Evolutionary conservation across 2,797 vertebrate genomes (phyloP), one percentile per base, ranked within the genome.

Genomic region (Gymnothorax reevesii): DNA sequence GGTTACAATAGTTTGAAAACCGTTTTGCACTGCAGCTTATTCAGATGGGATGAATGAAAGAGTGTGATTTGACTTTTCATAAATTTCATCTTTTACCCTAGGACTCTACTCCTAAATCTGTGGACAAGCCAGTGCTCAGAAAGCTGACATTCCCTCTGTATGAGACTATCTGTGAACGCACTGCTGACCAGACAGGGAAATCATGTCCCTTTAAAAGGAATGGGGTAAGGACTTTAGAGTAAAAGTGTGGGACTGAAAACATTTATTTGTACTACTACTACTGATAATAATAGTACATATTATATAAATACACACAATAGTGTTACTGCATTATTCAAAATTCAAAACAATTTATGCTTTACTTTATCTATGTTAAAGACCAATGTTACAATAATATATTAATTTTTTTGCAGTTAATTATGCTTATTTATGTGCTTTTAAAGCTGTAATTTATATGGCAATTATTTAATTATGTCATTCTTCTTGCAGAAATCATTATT

Each of bases 191-290:
- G 27, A 49, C n/a, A 62, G 55, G 55, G 17, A 82, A 69, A 5
- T 54, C 1, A n/a, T 89, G 89, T 27, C 77, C 66, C 52, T 62
- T 85, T 13, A 88, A 88, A 86, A 57, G 57, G 84, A 71, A 87
- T 77, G 87, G 87, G 84, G 86, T 89, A 83, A 73, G 87, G n/a
- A 22, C 2, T n/a, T 0, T 62, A 10, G 12, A 10, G 75, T 79
- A 33, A 33, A 80, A 17, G 6, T 80, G 17, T 49, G 64, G 22
- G 22, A n/a, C 7, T 42, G 33, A 42, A 42, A 42, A 42, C 33
- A 42, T 42, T 42, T 42, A 42, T 42, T 42, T 1, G 33, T 42
- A 42, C 33, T 42, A 42, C 33, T 42, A 42, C 33, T 42, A 42
- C 33, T 42, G 20, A 62, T 20, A 22, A 62, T 62, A 62, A 62